A percentile compares a stretch with the other conserved stretches of the same genome.
phyloP scores from a whole-genome alignment of 2,797 vertebrate genomes.

The Nannoperca australis region DNA sequence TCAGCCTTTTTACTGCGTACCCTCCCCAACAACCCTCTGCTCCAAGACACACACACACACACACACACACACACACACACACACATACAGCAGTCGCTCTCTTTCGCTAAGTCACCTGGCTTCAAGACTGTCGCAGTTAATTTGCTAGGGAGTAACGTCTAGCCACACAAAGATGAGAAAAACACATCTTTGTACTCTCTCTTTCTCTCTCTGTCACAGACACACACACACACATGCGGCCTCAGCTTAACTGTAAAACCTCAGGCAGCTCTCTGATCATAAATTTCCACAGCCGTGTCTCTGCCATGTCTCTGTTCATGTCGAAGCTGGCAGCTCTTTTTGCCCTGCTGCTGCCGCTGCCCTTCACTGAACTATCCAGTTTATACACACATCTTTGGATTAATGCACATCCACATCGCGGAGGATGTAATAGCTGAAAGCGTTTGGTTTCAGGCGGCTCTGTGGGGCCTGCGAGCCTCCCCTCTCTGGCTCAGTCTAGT shows the following conservation, averaged over 20 bases:
- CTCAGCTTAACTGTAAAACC: slow-evolving; percentile 77
- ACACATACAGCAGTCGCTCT: background rate
- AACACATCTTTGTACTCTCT: slow-evolving; percentile 23
- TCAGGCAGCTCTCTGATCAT: slow-evolving; percentile 75
- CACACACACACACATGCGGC: slow-evolving; percentile 21
- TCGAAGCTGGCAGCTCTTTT: slow-evolving; percentile 57
- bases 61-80: background rate
- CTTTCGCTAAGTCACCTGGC: slow-evolving; percentile 64
- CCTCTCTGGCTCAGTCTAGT: slow-evolving; percentile 49
- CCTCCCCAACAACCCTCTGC: slow-evolving; percentile 11
- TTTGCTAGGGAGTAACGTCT: slow-evolving; percentile 46
- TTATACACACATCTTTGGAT: slow-evolving; percentile 25
- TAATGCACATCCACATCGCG: slow-evolving; percentile 16
- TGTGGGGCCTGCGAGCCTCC: background rate
- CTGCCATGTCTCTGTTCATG: slow-evolving; percentile 46
- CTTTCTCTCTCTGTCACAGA: slow-evolving; percentile 27
- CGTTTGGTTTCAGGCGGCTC: background rate
- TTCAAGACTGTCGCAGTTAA: slow-evolving; percentile 59
- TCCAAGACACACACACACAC: background rate
- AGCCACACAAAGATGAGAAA: slow-evolving; percentile 24
- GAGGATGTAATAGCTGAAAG: slow-evolving; percentile 17
- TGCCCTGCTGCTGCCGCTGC: slow-evolving; percentile 3
- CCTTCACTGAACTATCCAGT: slow-evolving; percentile 17
- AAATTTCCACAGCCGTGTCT: slow-evolving; percentile 69
- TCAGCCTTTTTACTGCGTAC: slow-evolving; percentile 27